Evolutionary conservation across 2,797 vertebrate genomes (phyloP).

Genomic region (Phoxinus dragarum): DNA sequence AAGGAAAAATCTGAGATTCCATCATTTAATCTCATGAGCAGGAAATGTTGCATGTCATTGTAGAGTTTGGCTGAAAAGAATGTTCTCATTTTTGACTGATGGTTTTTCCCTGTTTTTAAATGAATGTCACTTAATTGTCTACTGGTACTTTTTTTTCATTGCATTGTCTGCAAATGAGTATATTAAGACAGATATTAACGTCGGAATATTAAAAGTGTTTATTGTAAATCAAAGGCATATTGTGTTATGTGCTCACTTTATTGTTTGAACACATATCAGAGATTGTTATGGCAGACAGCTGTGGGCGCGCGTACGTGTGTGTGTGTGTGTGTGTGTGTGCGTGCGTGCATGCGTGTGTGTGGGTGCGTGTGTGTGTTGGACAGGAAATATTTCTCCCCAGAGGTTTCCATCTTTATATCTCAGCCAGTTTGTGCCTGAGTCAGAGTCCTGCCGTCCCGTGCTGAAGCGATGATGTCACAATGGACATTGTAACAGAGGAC

Average conservation of each 20-base stretch:
- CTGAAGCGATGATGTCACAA: slow-evolving; percentile 52
- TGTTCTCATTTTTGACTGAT: no score
- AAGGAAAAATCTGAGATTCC: no score
- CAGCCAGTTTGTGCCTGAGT: slow-evolving; percentile 8
- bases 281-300: slow-evolving; percentile 12
- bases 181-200: background rate
- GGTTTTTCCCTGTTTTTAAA: background rate
- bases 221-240: background rate
- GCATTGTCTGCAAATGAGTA: background rate
- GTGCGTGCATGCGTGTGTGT: no score
- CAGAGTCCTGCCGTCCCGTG: slow-evolving; percentile 11
- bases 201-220: background rate
- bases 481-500: slow-evolving; percentile 44
- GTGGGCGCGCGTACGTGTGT: background rate
- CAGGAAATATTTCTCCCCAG: slow-evolving; percentile 26
- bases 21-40: background rate
- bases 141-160: background rate
- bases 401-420: slow-evolving; percentile 35
- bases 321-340: no score
- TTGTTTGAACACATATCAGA: slow-evolving; percentile 20
- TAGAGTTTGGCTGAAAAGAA: background rate
- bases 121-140: slow-evolving; percentile 8
- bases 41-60: background rate
- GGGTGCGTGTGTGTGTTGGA: background rate
- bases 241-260: background rate